Conservation (phyloP, 2,797 vertebrate genomes). For the Percopsis omiscomaycus region DNA sequence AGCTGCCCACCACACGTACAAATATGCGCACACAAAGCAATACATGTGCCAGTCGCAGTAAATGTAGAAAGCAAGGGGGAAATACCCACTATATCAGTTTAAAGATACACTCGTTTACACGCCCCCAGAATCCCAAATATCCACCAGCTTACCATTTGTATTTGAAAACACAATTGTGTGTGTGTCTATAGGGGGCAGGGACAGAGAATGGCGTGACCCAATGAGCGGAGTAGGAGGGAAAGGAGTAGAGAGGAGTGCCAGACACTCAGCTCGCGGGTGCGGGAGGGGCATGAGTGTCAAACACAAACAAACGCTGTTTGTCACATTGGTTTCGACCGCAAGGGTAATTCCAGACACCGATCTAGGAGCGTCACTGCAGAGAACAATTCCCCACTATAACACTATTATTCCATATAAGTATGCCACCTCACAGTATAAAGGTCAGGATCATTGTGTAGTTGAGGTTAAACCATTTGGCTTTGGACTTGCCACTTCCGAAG, state of each 20-base stretch:
- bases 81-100: slow-evolving; percentile 61
- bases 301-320: no score
- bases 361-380: slow-evolving; percentile 4
- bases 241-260: no score
- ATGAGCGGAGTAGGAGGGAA: no score
- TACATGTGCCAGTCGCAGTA: slow-evolving; percentile 4
- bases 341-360: no score
- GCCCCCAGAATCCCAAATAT: no score
- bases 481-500: slow-evolving; percentile 21
- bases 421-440: slow-evolving; percentile 47
- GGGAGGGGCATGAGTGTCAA: no score
- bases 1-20: slow-evolving; percentile 38
- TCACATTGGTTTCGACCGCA: no score
- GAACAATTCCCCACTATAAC: slow-evolving; percentile 54
- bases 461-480: slow-evolving; percentile 47
- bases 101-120: slow-evolving; percentile 22
- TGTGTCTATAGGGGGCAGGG: no score
- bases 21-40: slow-evolving; percentile 13
- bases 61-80: slow-evolving; percentile 21
- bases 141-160: no score
- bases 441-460: slow-evolving; percentile 35
- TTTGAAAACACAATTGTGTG: no score
- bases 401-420: slow-evolving; percentile 50
- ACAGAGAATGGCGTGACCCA: no score
- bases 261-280: no score